Evolutionary conservation across 2,888 invertebrate species (phyloP).

Genomic region (Himalopsyche kuldschensis): DNA sequence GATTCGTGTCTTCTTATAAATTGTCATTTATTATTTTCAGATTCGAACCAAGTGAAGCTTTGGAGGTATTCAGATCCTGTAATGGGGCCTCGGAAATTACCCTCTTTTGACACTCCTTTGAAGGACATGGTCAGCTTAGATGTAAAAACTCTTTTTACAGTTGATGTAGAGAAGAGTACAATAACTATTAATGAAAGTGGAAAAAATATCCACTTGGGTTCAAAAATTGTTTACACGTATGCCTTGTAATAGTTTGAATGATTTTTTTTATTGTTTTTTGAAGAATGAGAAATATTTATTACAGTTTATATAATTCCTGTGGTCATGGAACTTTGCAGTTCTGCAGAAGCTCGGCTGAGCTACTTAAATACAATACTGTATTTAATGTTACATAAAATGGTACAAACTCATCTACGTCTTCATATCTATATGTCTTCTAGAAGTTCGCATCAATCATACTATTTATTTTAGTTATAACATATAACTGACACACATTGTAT

Average conservation of each 20-base stretch:
- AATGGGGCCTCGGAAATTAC: slow-evolving; percentile 76
- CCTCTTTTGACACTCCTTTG: slow-evolving; percentile 66
- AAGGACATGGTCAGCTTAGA: slow-evolving; percentile 62
- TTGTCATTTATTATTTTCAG: slow-evolving; percentile 52
- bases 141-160: slow-evolving; percentile 52
- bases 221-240: slow-evolving; percentile 58
- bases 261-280: neutral
- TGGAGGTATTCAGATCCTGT: slow-evolving; percentile 78
- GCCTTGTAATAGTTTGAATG: slow-evolving; percentile 16
- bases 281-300: neutral
- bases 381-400: no score
- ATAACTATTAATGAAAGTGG: slow-evolving; percentile 55
- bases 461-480: neutral
- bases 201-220: slow-evolving; percentile 56
- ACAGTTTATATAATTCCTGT: neutral
- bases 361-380: neutral
- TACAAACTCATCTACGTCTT: no score
- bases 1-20: no score
- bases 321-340: neutral
- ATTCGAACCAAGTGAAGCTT: slow-evolving; percentile 63
- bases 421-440: no score
- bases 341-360: neutral
- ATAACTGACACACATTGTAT: neutral
- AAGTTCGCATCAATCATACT: neutral
- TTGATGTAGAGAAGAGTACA: slow-evolving; percentile 53